A percentile compares a stretch with the other conserved stretches of the same genome.
These are phyloP conservation scores for Mya arenaria DNA, from an alignment of 1,140 invertebrate genomes.

Conservation along the genomic window DNA sequence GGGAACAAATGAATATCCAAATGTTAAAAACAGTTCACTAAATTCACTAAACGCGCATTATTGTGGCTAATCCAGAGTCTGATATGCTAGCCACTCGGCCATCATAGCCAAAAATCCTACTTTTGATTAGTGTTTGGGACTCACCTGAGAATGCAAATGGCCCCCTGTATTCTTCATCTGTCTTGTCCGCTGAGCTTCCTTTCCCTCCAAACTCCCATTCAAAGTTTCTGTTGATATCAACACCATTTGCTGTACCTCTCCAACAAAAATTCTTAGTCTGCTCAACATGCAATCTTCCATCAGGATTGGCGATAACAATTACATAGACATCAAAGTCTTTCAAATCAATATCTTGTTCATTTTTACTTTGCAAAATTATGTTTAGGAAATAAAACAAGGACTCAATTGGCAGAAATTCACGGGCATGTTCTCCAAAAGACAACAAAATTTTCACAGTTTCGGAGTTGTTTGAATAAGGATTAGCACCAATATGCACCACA, in stretches of 20 bases:
- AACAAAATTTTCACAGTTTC: constrained; percentile 67
- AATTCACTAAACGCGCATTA: too few species aligned
- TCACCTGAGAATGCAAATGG: constrained; percentile 75
- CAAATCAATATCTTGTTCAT: constrained; percentile 54
- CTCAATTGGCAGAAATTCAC: constrained; percentile 78
- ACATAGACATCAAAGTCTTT: constrained; percentile 73
- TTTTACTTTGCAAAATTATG: constrained; percentile 58
- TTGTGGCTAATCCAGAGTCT: too few species aligned
- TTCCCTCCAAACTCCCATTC: constrained; percentile 77
- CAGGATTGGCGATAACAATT: constrained; percentile 76
- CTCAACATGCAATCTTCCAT: constrained; percentile 75
- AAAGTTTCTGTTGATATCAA: constrained; percentile 79
- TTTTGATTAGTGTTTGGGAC: too few species aligned
- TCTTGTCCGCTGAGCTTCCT: constrained; percentile 72
- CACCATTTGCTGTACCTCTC: constrained; percentile 75
- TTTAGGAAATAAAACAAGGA: constrained; percentile 72
- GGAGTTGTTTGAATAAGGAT: constrained; percentile 42
- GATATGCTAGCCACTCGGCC: too few species aligned
- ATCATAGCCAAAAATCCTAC: too few species aligned
- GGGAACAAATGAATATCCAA: too few species aligned
- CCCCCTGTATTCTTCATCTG: constrained; percentile 78
- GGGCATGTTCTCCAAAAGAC: constrained; percentile 79
- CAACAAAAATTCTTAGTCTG: constrained; percentile 76
- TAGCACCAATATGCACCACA: constrained; percentile 73
- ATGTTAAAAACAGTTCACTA: too few species aligned